Percentiles rank a stretch among this genome's conserved stretches.
Evolutionary conservation across 1,140 invertebrate species (phyloP).

Genomic region (Zeugodacus cucurbitae): DNA sequence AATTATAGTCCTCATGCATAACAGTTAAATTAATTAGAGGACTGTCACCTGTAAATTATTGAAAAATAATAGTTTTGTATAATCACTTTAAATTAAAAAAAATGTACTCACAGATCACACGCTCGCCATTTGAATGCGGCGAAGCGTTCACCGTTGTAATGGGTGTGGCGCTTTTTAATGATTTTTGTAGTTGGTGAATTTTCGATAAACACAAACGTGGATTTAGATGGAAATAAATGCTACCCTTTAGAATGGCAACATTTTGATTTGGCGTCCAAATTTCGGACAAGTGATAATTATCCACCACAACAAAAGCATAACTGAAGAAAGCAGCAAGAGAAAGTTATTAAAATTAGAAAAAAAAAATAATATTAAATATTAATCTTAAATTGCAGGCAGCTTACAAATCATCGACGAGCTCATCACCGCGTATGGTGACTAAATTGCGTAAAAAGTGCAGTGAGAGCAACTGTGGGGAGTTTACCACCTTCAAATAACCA

Average conservation of each 20-base stretch:
- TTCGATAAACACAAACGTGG: slow-evolving; percentile 89
- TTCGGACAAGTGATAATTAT: slow-evolving; percentile 92
- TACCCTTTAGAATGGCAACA: slow-evolving; percentile 71
- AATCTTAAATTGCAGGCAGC: neutral
- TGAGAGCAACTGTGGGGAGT: slow-evolving; percentile 82
- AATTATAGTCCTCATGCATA: slow-evolving; percentile 52
- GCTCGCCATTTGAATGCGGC: slow-evolving; percentile 89
- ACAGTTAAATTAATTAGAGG: slow-evolving; percentile 43
- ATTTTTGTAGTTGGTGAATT: slow-evolving; percentile 69
- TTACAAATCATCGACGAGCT: slow-evolving; percentile 56
- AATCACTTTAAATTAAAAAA: slow-evolving; percentile 58
- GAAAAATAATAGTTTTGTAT: neutral
- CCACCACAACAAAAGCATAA: slow-evolving; percentile 79
- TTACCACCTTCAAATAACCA: slow-evolving; percentile 81
- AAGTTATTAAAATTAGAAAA: too few relatives aligned
- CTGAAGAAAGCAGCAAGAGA: slow-evolving; percentile 48
- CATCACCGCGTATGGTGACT: slow-evolving; percentile 54
- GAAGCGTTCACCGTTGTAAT: slow-evolving; percentile 82
- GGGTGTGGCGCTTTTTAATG: slow-evolving; percentile 47
- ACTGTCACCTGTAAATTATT: slow-evolving; percentile 41
- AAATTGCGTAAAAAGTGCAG: slow-evolving; percentile 78
- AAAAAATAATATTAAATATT: neutral
- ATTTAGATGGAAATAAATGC: slow-evolving; percentile 91
- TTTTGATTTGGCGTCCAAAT: slow-evolving; percentile 82
- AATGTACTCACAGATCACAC: slow-evolving; percentile 81